phyloP scores from a whole-genome alignment of 1,140 invertebrate genomes.

The Pararge aegeria region DNA sequence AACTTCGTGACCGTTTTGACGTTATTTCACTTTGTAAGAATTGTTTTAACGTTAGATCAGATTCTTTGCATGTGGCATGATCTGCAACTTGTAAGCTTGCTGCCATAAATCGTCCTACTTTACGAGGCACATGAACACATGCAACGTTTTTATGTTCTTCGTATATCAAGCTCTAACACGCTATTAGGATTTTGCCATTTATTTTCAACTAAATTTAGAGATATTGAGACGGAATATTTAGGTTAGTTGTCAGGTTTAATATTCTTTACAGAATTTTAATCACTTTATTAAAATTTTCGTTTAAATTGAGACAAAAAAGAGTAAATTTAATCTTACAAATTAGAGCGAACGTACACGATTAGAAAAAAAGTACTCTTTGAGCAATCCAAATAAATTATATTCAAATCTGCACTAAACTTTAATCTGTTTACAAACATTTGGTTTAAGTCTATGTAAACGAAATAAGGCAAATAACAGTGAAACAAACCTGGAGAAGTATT shows the following conservation, averaged over 20 bases:
- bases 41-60: not conserved
- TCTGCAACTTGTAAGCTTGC: slow-evolving; percentile 5
- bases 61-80: slow-evolving; percentile 1
- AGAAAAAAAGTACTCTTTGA: too few species aligned
- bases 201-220: not conserved
- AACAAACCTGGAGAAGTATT: too few species aligned
- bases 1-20: not conserved
- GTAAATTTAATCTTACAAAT: too few species aligned
- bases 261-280: not conserved
- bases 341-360: too few species aligned
- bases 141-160: slow-evolving; percentile 10
- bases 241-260: not conserved
- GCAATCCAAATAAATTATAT: too few species aligned
- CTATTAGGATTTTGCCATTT: slow-evolving; percentile 1
- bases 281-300: not conserved
- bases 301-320: too few species aligned
- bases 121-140: slow-evolving; percentile 5
- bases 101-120: slow-evolving; percentile 5
- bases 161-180: slow-evolving; percentile 12
- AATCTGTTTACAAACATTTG: too few species aligned
- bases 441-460: too few species aligned
- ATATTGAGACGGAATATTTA: not conserved
- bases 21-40: not conserved
- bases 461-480: too few species aligned
- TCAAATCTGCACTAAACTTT: too few species aligned